Base-by-base conservation (phyloP, 2,888 invertebrate species). In the Baronia brevicornis region DNA sequence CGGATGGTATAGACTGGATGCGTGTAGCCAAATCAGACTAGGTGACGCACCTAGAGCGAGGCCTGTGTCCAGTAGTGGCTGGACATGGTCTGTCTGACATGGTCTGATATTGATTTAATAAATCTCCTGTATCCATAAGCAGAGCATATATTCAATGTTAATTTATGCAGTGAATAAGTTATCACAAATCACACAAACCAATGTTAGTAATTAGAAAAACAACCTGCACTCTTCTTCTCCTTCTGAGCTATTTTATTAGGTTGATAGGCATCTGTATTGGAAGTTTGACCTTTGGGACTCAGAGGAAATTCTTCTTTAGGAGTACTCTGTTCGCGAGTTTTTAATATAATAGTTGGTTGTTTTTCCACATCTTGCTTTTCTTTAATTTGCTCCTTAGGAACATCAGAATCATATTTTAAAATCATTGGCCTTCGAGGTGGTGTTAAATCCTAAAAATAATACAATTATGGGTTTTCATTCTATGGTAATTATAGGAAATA, bases 341-440 rank as follows among this genome's bases (percentile, higher is more conserved):
- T 90, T 9, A 91, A 65, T 47, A 91, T 86, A 47, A 91, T 89
- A 7, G 91, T 90, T 1, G 91, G 91, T 43, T 86, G 88, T 39
- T 72, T 86, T 35, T 85, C 85, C 48, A 79, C 85, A 28, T 78
- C 78, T 20, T 42, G 55, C 41, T 75, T 80, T 2, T 79, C 78
- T 53, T 77, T 80, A 4, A 26, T 20, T 27, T 48, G 60, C 15
- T 84, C 80, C 50, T 78, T 74, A 1, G 58, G 17, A 12, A 51
- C 35, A 21, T 86, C 85, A 11, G 85, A 63, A 32, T 85, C 86
- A 5, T 80, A 82, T 47, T 84, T 85, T n/a, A 84, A 51, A 40
- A 84, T 85, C 5, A 84, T 60, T 8, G 84, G 84, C 21, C 84
- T 58, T 19, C 69, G 65, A 2, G 73, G 62, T 6, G 63, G 50